These are phyloP conservation scores for Cotesia glomerata DNA, from an alignment of 1,140 invertebrate species.

Conservation along the genomic window DNA sequence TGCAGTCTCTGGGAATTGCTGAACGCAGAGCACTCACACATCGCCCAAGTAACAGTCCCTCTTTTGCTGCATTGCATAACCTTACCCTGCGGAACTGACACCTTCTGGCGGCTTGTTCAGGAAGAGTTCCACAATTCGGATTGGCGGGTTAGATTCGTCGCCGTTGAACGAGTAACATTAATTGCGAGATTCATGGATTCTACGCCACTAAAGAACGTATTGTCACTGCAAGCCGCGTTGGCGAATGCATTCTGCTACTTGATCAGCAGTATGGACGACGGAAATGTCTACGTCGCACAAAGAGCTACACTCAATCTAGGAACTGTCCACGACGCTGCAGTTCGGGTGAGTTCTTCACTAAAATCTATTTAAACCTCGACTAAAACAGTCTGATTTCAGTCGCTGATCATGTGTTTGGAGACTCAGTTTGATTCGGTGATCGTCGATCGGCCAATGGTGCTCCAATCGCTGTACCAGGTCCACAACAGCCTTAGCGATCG, in stretches of 20 bases:
- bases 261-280: slow-evolving; percentile 95
- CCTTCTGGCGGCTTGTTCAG: slow-evolving; percentile 94
- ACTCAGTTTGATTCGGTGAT: slow-evolving; percentile 94
- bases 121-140: slow-evolving; percentile 90
- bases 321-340: slow-evolving; percentile 88
- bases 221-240: slow-evolving; percentile 88
- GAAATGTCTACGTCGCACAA: slow-evolving; percentile 93
- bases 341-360: slow-evolving; percentile 66
- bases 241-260: slow-evolving; percentile 97
- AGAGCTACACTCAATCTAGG: slow-evolving; percentile 91
- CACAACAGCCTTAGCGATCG: slow-evolving; percentile 91
- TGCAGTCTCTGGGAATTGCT: slow-evolving; percentile 91
- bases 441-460: slow-evolving; percentile 93
- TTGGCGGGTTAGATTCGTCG: slow-evolving; percentile 89
- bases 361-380: too few species aligned
- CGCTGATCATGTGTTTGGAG: slow-evolving; percentile 85
- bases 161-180: slow-evolving; percentile 92
- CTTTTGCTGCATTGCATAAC: slow-evolving; percentile 94
- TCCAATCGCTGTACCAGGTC: slow-evolving; percentile 95
- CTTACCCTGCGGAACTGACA: slow-evolving; percentile 87
- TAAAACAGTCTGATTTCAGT: slow-evolving; percentile 61
- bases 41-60: slow-evolving; percentile 87
- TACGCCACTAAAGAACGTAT: slow-evolving; percentile 81
- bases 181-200: slow-evolving; percentile 92
- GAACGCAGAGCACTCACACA: slow-evolving; percentile 91